A percentile compares a stretch with the other conserved stretches of the same genome.
These are phyloP conservation scores for Hippotragus niger DNA, from an alignment of 2,113 vertebrate genomes.

Conservation along the genomic window DNA sequence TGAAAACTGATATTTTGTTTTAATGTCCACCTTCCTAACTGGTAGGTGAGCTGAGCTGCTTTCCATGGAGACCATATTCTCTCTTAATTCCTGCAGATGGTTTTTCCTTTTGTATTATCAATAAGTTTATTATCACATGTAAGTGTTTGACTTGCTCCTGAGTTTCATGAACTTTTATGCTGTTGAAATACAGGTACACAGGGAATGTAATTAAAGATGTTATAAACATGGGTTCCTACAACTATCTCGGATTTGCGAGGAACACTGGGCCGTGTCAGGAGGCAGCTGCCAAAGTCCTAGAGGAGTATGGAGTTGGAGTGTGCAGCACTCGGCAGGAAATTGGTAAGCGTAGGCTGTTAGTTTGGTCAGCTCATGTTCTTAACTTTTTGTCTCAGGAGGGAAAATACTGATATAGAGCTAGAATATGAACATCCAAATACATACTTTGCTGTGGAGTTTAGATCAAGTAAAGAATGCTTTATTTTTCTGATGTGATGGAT, in stretches of 20 bases:
- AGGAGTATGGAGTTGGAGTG: conserved; percentile 90
- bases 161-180: conserved; percentile 47
- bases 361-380: neutral
- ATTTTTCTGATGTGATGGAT: neutral
- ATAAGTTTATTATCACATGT: neutral
- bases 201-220: conserved; percentile 92
- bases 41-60: neutral
- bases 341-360: conserved; percentile 81
- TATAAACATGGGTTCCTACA: conserved; percentile 99
- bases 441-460: neutral
- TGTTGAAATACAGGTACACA: conserved; percentile 87
- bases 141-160: neutral
- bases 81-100: neutral
- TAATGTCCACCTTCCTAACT: neutral
- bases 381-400: neutral
- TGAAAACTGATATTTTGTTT: conserved; percentile 1
- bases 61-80: neutral
- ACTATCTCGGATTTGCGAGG: conserved; percentile 97
- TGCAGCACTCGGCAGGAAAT: conserved; percentile 94
- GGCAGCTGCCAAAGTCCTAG: conserved; percentile 83
- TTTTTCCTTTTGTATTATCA: neutral
- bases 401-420: neutral
- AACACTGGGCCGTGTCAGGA: conserved; percentile 88
- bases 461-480: neutral
- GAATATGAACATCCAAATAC: neutral